A percentile compares a stretch with the other conserved stretches of the same genome.
phyloP scores from a whole-genome alignment of 2,113 vertebrate genomes.

The Heterotilapia buettikoferi region DNA sequence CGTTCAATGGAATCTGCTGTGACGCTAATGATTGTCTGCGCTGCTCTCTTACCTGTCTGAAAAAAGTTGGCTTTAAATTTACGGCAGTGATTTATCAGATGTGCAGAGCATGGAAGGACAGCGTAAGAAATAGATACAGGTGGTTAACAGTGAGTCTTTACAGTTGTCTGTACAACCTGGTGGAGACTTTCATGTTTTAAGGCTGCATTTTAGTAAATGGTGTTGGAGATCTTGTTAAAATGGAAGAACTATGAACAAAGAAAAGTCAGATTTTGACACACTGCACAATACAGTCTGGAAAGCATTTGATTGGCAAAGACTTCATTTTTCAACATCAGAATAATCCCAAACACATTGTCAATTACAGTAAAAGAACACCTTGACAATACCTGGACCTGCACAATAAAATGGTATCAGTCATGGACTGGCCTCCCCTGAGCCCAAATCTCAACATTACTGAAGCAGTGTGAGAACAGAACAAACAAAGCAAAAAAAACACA shows the following conservation, averaged over 20 bases:
- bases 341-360: not conserved
- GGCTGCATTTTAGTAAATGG: not conserved
- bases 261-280: not conserved
- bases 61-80: not conserved
- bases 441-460: not conserved
- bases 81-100: not conserved
- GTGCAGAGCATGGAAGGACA: not conserved
- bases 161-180: not conserved
- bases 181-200: accelerated
- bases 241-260: not conserved
- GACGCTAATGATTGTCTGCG: not conserved
- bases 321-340: not conserved
- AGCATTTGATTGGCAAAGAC: not conserved
- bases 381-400: not conserved
- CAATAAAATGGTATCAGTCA: not conserved
- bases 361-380: not conserved
- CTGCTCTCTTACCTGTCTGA: not conserved
- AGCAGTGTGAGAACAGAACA: not conserved
- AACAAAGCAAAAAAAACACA: not conserved
- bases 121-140: accelerated
- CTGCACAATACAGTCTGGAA: not conserved
- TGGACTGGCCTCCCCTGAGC: not conserved
- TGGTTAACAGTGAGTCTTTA: not conserved
- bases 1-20: not conserved
- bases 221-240: accelerated